Evolutionary conservation across 64 coral and sea anemone species (phyloP), one percentile per base, ranked within the genome.

Genomic region (Porites lutea): DNA sequence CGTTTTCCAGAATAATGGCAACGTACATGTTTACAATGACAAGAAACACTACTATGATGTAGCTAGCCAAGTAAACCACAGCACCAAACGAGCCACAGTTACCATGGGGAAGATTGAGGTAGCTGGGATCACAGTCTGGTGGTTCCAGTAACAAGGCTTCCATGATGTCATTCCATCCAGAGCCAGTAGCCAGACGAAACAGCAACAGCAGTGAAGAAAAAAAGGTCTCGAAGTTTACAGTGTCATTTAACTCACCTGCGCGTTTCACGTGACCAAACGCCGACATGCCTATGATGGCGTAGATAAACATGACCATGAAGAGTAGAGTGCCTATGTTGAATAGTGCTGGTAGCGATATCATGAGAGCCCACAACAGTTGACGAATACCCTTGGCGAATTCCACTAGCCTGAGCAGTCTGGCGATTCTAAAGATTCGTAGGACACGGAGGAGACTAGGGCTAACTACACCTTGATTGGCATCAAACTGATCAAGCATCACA

Each of bases 21-120:
- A 97, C 94, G 83, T 97, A 97, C 95, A 97, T 97, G 57, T 97
- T 97, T 0, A 97, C 95, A 43, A 97, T 97, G 13, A 97, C 93
- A 7, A 97, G 68, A 44, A 91, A 97, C 5, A 97, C 95, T 21
- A 94, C 65, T 3, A 93, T 87, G 15, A 97, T 97, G 18, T 97
- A 97, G 19, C 88, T 81, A 7, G 93, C 69, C 7, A 97, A 59
- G 37, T 94, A 97, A 13, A 90, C 57, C 4, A 94, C 83, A 5
- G 92, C 92, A 6, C 91, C 88, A 2, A 97, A 65, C 18, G 79
- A 91, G 44, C 95, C 95, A 15, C 95, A 97, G 52, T 97, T 68
- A 1, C 95, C 95, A 57, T 97, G 90, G 10, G 82, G 88, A 11
- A 88, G 89, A 8, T 75, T 75, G 5, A 82, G 37, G 53, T 83